Evolutionary conservation across 2,888 invertebrate genomes (phyloP), one percentile per base, ranked within the genome.

Genomic region (Papilio gigon): DNA sequence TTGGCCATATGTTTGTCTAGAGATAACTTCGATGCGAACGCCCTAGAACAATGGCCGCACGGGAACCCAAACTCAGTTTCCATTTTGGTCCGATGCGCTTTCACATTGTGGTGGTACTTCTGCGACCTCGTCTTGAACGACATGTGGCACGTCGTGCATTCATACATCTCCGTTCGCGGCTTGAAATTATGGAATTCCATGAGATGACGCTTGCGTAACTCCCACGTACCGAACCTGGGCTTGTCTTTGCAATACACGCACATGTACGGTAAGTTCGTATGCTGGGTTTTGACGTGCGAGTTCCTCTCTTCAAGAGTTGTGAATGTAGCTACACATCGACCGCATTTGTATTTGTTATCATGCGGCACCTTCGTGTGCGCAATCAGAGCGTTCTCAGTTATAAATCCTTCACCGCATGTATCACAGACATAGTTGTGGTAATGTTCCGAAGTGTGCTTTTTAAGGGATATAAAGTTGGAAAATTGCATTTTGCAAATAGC

Each of bases 1-100:
- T 90, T 90, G 5, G 91, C 88, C 74, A 93, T 88, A 76, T 93
- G 93, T 68, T 92, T 92, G 70, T 93, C 93, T 27, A 93, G 76
- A 27, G 93, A 92, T 58, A 93, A 77, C 72, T 93, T 93, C 0
- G 92, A 87, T 22, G 90, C 92, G 72, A 93, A 93, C 0, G 89
- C 87, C 63, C 90, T 86, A 0, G 91, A 84, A 74, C 93, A 93
- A 71, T 87, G 88, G 0, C 84, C 87, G 65, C 93, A 93, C 0
- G 91, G 87, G 71, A 87, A 92, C 14, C 83, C 91, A 75, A 83
- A 92, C 69, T 86, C 93, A 1, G 82, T 84, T 75, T 84, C 90
- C 72, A 87, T 93, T 82, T 86, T 91, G 6, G 86, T 86, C 5
- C 92, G 77, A 74, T 92, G 92, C 0, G 87, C 87, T 73, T 89